Conservation (phyloP, 2,113 vertebrate species). For the Phocoena sinus region DNA sequence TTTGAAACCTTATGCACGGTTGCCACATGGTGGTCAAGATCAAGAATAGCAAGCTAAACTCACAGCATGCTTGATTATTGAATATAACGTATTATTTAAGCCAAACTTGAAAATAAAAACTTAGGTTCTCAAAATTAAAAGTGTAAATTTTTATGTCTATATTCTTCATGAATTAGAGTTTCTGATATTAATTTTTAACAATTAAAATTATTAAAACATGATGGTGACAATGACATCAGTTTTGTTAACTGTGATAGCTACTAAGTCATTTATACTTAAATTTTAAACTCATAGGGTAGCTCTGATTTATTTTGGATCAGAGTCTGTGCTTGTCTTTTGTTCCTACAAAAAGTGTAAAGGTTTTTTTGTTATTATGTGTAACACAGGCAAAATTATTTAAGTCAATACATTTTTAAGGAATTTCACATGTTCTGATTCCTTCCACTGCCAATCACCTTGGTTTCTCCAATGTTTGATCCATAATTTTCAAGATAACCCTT, state of each 20-base stretch:
- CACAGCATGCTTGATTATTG: neutral
- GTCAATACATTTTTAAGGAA: too few relatives aligned
- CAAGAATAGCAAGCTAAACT: conserved; percentile 42
- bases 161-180: neutral
- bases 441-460: too few relatives aligned
- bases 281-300: neutral
- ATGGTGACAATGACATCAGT: neutral
- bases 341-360: too few relatives aligned
- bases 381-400: too few relatives aligned
- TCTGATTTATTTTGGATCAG: neutral
- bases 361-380: too few relatives aligned
- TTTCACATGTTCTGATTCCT: too few relatives aligned
- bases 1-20: conserved; percentile 57
- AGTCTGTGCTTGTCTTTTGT: neutral
- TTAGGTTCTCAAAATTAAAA: neutral
- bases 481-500: too few relatives aligned
- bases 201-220: neutral
- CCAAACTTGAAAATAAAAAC: conserved; percentile 3
- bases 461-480: too few relatives aligned
- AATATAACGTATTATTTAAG: neutral
- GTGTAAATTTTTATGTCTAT: neutral
- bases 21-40: conserved; percentile 68
- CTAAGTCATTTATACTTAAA: neutral
- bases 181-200: neutral
- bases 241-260: neutral